Evolutionary conservation across 2,888 invertebrate genomes (phyloP).

Genomic region (Parnassius glacialis): DNA sequence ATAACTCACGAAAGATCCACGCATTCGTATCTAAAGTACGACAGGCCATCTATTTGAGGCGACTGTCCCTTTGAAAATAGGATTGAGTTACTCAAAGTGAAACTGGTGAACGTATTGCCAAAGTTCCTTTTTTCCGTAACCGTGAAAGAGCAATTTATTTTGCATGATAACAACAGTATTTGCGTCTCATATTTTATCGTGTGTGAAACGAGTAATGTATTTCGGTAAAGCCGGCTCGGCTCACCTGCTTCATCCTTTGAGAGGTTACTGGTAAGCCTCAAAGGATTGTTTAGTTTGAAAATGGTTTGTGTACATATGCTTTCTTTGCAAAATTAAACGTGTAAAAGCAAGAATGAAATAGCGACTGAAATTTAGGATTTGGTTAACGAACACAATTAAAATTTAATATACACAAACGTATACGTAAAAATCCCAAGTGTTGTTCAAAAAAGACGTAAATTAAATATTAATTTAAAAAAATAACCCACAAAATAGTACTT

Average conservation of each 20-base stretch:
- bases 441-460: too few relatives aligned
- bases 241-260: constrained; percentile 28
- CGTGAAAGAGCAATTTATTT: constrained; percentile 21
- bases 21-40: constrained; percentile 63
- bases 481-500: too few relatives aligned
- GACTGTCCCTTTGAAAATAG: constrained; percentile 59
- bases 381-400: too few relatives aligned
- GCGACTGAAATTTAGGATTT: too few relatives aligned
- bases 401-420: too few relatives aligned
- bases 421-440: too few relatives aligned
- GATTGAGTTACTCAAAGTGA: constrained; percentile 36
- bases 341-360: too few relatives aligned
- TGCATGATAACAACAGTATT: constrained; percentile 22
- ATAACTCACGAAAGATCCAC: constrained; percentile 74
- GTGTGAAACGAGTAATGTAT: constrained; percentile 28
- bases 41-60: constrained; percentile 69
- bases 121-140: constrained; percentile 35
- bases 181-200: constrained; percentile 27
- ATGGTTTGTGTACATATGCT: too few relatives aligned
- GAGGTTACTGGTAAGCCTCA: constrained; percentile 45
- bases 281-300: constrained; percentile 46
- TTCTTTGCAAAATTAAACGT: too few relatives aligned
- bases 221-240: constrained; percentile 24
- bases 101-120: constrained; percentile 35
- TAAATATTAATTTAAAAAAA: too few relatives aligned